These are phyloP conservation scores for Drosophila bipectinata DNA, from an alignment of 1,140 invertebrate genomes.

Conservation along the genomic window DNA sequence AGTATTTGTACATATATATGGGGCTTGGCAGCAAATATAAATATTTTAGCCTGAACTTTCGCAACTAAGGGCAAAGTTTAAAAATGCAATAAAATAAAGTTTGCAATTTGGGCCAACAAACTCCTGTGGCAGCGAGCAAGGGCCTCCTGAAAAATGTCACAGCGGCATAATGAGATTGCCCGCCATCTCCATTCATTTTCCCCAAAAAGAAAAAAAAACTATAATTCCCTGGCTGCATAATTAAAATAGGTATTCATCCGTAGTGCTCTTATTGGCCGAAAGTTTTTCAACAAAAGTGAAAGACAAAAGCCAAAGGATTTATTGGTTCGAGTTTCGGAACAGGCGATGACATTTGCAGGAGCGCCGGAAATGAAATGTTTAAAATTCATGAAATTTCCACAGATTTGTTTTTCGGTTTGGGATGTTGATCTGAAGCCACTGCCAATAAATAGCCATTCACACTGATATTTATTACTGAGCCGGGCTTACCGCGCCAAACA, in stretches of 20 bases:
- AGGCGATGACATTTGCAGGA: slow-evolving; percentile 53
- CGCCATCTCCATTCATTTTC: not conserved
- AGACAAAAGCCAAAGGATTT: slow-evolving; percentile 64
- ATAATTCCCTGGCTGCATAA: slow-evolving; percentile 40
- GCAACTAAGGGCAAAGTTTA: slow-evolving; percentile 73
- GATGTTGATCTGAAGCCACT: not conserved
- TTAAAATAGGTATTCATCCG: slow-evolving; percentile 40
- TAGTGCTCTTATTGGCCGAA: slow-evolving; percentile 11
- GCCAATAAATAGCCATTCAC: slow-evolving; percentile 1
- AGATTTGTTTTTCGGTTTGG: slow-evolving; percentile 19
- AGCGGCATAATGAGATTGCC: slow-evolving; percentile 61
- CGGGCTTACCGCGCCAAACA: slow-evolving; percentile 33
- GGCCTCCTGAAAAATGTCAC: slow-evolving; percentile 61
- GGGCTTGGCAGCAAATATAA: slow-evolving; percentile 47
- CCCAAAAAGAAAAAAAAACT: not conserved
- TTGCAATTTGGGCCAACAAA: slow-evolving; percentile 43
- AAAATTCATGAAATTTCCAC: slow-evolving; percentile 50
- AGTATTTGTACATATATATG: slow-evolving; percentile 1
- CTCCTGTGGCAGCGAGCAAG: slow-evolving; percentile 15
- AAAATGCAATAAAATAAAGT: slow-evolving; percentile 81
- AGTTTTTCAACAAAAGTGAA: slow-evolving; percentile 66
- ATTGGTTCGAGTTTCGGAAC: slow-evolving; percentile 30
- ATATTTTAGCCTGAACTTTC: slow-evolving; percentile 68
- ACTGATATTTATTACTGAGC: slow-evolving; percentile 36
- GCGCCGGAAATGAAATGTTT: slow-evolving; percentile 27